Evolutionary conservation across 1,140 invertebrate genomes (phyloP), one percentile per base, ranked within the genome.

Genomic region (Notospermus geniculatus): DNA sequence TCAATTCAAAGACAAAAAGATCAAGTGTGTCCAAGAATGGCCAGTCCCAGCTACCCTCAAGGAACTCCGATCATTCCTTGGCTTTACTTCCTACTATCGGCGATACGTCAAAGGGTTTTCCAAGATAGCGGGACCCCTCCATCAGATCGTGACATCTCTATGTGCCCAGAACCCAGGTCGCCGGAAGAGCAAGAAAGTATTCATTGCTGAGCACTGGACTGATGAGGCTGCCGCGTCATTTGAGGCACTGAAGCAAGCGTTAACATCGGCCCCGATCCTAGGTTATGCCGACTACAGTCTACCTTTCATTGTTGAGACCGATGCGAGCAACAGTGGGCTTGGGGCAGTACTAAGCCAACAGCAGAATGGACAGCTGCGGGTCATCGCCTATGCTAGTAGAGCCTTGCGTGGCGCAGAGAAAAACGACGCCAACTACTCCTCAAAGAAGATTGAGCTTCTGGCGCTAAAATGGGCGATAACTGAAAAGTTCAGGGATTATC

Each of bases 1-100:
- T n/a, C n/a, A n/a, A n/a, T n/a, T n/a, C n/a, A n/a, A n/a, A n/a
- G n/a, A n/a, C n/a, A n/a, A 67, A 0, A 81, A 81, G 58, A 59
- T 79, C 5, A 36, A 65, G 54, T 63, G 68, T n/a, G 68, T 81
- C 15, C 36, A 57, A 45, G 53, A 73, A 11, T 75, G 66, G 60
- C 75, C 73, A 27, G 63, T 17, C 27, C 79, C 80, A 29, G 68
- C 1, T 1, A 71, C 60, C 46, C 23, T 73, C 0, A 72, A 67
- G 36, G 62, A 71, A n/a, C 30, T 81, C 0, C 27, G 65, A 62
- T 41, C 57, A 25, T 81, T 80, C 56, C 30, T 78, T n/a, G 72
- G 75, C 17, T 46, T 65, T 25, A 60, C 62, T 11, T 54, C 57
- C n/a, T 76, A 71, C 54, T 75, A 74, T 61, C 29, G 74, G 17